Evolutionary conservation across 2,797 vertebrate genomes (phyloP), one percentile per base, ranked within the genome.

Genomic region (Enteromius afrohamiltoni): DNA sequence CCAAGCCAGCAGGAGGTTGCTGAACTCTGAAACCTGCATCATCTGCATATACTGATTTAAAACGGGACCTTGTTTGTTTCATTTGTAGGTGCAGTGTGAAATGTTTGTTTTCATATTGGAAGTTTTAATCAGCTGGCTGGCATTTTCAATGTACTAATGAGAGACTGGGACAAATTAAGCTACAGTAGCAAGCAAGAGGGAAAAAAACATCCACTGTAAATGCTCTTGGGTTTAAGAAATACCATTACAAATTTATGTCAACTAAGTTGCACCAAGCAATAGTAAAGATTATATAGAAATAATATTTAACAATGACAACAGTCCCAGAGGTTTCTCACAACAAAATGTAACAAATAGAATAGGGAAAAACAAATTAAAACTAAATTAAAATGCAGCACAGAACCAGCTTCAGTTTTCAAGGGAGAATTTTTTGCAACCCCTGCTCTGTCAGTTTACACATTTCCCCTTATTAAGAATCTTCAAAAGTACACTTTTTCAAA

Each of bases 351-450:
- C 79, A 74, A 74, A 73, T 19, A 26, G 21, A 69, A 69, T 8
- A 40, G 65, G 65, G 64, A n/a, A 42, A 26, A 21, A 64, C 14
- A 45, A 40, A 92, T 90, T 91, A 92, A 94, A 91, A 83, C 62
- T 87, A 90, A 94, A 94, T 94, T 92, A 89, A 92, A 92, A 92
- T 89, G 89, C 90, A 92, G 89, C 82, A 89, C 89, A 87, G 88
- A 92, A 90, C 88, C 83, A 47, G 92, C 92, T 93, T 93, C 6
- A 42, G 34, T 37, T 62, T 77, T 62, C 37, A 77, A 45, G 34
- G 8, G 37, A 77, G 75, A 9, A 1, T 60, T 9, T 51, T 73
- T 31, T 31, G 23, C 16, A 29, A 70, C 14, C 29, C 16, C 23
- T 31, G 23, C 16, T 47, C 68, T 31, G 16, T 21, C 70, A 73